phyloP scores from a whole-genome alignment of 2,888 invertebrate genomes.

The Eupelmus urozonus region DNA sequence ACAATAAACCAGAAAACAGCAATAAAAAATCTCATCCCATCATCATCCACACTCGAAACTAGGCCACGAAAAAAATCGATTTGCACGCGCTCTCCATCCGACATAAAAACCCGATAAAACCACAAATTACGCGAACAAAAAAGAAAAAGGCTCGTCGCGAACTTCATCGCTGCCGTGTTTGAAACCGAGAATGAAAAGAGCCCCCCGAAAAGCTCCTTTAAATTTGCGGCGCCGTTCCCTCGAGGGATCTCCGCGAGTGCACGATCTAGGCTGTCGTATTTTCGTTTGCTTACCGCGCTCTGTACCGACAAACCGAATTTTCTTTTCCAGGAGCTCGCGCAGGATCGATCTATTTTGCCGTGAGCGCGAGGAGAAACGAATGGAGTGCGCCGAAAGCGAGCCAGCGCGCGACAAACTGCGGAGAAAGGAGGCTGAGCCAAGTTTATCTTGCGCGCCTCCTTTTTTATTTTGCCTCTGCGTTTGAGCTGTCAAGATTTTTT shows the following conservation, averaged over 20 bases:
- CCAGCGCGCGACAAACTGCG: not conserved
- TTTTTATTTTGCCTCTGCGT: not conserved
- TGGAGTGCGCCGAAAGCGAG: slow-evolving; percentile 1
- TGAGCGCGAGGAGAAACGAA: slow-evolving; percentile 31
- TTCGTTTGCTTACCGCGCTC: slow-evolving; percentile 61
- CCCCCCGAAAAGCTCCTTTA: slow-evolving; percentile 27
- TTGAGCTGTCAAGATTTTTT: too few relatives aligned
- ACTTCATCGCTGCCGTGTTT: not conserved
- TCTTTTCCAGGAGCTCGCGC: slow-evolving; percentile 52
- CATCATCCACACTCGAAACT: too few relatives aligned
- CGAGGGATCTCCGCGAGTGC: slow-evolving; percentile 3
- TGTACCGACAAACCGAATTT: slow-evolving; percentile 54
- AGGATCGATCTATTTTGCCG: slow-evolving; percentile 53
- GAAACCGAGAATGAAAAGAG: slow-evolving; percentile 14
- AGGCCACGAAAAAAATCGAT: slow-evolving; percentile 17
- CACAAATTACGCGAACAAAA: slow-evolving; percentile 1
- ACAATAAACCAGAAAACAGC: too few relatives aligned
- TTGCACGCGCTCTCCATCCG: not conserved
- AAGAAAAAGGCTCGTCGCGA: slow-evolving; percentile 5
- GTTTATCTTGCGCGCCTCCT: not conserved
- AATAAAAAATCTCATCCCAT: too few relatives aligned
- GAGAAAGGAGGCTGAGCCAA: not conserved
- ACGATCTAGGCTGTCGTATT: slow-evolving; percentile 50
- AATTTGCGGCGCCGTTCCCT: slow-evolving; percentile 17
- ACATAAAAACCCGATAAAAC: slow-evolving; percentile 32